Percentiles rank a stretch among this genome's conserved stretches.
Conservation (phyloP, 2,888 invertebrate species). For the Zygothrica quintamaculata region DNA sequence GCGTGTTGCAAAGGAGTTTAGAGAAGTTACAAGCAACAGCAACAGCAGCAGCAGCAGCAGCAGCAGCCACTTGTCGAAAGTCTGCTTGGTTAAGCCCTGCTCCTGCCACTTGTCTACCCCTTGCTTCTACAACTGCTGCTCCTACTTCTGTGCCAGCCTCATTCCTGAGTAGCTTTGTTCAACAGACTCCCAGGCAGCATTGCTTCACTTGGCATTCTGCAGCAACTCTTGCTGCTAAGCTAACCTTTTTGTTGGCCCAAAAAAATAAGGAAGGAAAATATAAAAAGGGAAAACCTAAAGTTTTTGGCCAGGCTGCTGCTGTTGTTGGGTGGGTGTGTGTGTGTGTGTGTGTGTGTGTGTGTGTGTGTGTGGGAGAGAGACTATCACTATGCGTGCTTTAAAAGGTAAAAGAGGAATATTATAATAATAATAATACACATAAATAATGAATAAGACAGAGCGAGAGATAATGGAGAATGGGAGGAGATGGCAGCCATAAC, state of each 20-base stretch:
- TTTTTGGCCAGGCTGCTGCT: conserved; percentile 33
- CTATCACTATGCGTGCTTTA: conserved; percentile 37
- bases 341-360: conserved; percentile 21
- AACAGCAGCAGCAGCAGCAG: conserved; percentile 12
- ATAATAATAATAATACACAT: conserved; percentile 27
- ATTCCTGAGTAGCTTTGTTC: too few species aligned
- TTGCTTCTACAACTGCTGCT: neutral
- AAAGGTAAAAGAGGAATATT: conserved; percentile 11
- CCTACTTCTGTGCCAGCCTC: neutral
- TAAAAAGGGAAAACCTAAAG: conserved; percentile 14
- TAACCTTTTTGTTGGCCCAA: conserved; percentile 39
- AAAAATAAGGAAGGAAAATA: conserved; percentile 7
- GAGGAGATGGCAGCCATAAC: too few species aligned
- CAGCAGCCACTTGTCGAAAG: conserved; percentile 37
- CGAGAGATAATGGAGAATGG: too few species aligned
- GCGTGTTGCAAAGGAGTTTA: conserved; percentile 21
- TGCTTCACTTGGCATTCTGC: conserved; percentile 33
- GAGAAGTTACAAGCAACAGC: conserved; percentile 12
- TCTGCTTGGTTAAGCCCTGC: neutral
- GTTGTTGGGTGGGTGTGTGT: conserved; percentile 26
- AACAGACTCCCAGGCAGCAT: conserved; percentile 10
- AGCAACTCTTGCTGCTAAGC: conserved; percentile 45
- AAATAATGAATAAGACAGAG: conserved; percentile 20
- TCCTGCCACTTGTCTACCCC: too few species aligned
- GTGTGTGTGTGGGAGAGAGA: conserved; percentile 16